Conservation (phyloP, 2,888 invertebrate genomes). For the Steinernema carpocapsae region DNA sequence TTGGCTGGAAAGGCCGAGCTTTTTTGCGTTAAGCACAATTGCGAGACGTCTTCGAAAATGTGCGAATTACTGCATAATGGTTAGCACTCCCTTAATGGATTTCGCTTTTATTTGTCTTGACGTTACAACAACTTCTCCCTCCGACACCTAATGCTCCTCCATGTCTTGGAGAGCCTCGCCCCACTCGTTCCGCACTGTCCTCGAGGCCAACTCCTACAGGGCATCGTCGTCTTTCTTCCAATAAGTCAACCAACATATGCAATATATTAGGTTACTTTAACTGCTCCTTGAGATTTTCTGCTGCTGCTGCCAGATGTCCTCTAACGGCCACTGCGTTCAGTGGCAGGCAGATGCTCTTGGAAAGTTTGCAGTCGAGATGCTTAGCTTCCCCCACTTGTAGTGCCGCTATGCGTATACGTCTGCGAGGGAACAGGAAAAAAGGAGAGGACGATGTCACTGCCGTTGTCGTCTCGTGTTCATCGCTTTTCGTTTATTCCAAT, state of each 20-base stretch:
- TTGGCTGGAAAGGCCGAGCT: background rate
- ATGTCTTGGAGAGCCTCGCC: no score
- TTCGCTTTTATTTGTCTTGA: constrained; percentile 19
- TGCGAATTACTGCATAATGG: constrained; percentile 33
- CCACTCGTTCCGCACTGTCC: no score
- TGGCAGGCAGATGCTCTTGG: background rate
- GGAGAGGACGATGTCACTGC: background rate
- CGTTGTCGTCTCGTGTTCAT: background rate
- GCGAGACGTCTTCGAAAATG: background rate
- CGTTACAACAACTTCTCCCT: background rate
- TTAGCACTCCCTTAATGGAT: constrained; percentile 24
- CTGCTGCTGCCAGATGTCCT: no score
- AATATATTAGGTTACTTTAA: no score
- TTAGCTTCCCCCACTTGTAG: constrained; percentile 15
- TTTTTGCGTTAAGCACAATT: background rate
- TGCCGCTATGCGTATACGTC: background rate
- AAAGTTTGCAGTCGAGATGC: constrained; percentile 25
- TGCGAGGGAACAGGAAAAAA: background rate
- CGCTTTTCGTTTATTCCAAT: background rate
- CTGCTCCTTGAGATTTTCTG: no score
- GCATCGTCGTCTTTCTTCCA: no score
- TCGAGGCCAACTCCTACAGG: no score
- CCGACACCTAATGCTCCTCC: no score
- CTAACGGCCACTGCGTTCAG: no score
- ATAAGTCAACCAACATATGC: no score